These are phyloP conservation scores for Oncorhynchus keta DNA, from an alignment of 2,113 vertebrate species.

Conservation along the genomic window DNA sequence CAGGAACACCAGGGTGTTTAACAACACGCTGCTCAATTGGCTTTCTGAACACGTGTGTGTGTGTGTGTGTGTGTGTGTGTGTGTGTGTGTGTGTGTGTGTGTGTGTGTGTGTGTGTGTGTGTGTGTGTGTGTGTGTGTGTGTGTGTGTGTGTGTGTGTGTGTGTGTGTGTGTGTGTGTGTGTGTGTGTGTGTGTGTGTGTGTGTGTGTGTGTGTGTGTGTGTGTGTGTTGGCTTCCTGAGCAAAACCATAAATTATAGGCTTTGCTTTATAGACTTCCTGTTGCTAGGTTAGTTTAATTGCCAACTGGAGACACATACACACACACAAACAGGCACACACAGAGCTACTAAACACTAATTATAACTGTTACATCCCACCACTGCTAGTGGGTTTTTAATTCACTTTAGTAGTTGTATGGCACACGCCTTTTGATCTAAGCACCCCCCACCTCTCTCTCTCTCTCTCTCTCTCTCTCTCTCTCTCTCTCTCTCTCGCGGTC, in stretches of 20 bases:
- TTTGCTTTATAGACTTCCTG: constrained; percentile 47
- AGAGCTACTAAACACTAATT: constrained; percentile 48
- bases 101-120: neutral
- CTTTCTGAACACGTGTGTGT: neutral
- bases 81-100: neutral
- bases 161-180: neutral
- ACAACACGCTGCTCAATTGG: neutral
- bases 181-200: neutral
- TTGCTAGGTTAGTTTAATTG: constrained; percentile 58
- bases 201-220: neutral
- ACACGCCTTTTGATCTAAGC: neutral
- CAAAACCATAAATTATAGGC: constrained; percentile 51
- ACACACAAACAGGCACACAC: neutral
- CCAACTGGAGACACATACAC: constrained; percentile 29
- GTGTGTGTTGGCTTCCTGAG: constrained; percentile 38
- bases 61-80: neutral
- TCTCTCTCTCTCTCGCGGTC: too few relatives aligned
- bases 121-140: neutral
- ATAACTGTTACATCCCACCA: constrained; percentile 39
- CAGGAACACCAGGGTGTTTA: constrained; percentile 21
- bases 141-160: neutral
- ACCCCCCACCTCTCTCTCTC: too few relatives aligned
- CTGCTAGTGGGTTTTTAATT: constrained; percentile 47
- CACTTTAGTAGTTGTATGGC: constrained; percentile 10
- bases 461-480: too few relatives aligned